Conservation (phyloP, 2,113 vertebrate species). For the Nothobranchius furzeri region DNA sequence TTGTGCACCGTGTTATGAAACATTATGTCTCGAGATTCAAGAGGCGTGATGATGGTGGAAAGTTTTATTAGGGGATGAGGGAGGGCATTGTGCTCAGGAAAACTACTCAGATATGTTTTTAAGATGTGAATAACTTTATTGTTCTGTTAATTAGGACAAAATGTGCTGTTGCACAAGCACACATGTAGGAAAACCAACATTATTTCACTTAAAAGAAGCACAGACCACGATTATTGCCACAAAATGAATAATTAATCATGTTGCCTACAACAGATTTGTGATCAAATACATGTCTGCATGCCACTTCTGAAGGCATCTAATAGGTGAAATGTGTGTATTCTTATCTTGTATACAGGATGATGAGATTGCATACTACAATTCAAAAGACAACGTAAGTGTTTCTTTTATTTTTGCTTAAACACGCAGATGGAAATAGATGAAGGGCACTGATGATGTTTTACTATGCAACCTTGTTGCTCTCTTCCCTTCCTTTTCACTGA, state of each 20-base stretch:
- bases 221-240: slow-evolving; percentile 22
- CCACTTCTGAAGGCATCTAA: slow-evolving; percentile 17
- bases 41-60: not conserved
- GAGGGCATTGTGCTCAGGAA: slow-evolving; percentile 31
- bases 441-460: slow-evolving; percentile 13
- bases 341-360: slow-evolving; percentile 80
- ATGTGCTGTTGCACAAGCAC: slow-evolving; percentile 17
- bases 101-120: slow-evolving; percentile 7
- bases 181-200: slow-evolving; percentile 7
- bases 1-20: slow-evolving; percentile 31
- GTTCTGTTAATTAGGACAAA: slow-evolving; percentile 22
- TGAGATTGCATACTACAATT: slow-evolving; percentile 95
- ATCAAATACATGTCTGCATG: slow-evolving; percentile 4
- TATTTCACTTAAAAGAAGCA: not conserved
- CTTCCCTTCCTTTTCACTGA: slow-evolving; percentile 18
- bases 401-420: slow-evolving; percentile 11
- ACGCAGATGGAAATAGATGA: slow-evolving; percentile 25
- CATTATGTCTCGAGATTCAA: slow-evolving; percentile 22
- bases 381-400: slow-evolving; percentile 92
- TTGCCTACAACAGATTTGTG: not conserved
- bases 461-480: not conserved
- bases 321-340: slow-evolving; percentile 35
- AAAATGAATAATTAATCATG: slow-evolving; percentile 11
- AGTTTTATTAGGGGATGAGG: slow-evolving; percentile 12
- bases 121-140: slow-evolving; percentile 10